Evolutionary conservation across 2,113 vertebrate species (phyloP), one percentile per base, ranked within the genome.

Genomic region (Siniperca chuatsi): DNA sequence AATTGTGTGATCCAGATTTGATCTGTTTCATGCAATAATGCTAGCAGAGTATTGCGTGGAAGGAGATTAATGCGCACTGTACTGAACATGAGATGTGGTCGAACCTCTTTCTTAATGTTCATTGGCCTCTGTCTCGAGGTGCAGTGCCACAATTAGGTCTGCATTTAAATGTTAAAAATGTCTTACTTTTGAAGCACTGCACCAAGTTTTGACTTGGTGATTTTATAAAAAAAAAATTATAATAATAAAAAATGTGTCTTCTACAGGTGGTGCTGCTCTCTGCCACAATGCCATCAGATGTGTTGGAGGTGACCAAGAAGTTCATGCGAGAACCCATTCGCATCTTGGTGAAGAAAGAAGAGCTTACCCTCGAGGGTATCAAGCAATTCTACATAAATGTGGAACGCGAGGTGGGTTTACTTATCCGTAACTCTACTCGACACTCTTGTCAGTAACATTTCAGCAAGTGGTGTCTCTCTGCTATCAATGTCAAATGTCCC

Each of bases 301-400:
- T 99, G 86, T 94, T 99, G 95, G 98, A 99, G 92, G 98, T 99
- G 92, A 99, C 98, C 84, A 99, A 98, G 93, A 99, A 99, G 89
- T 99, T 99, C 86, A 99, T 99, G 98, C 96, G 98, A 81, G 98
- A 99, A 70, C 98, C 98, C 23, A 96, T 99, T 92, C 97, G 98
- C 87, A 99, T 99, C 91, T 82, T 99, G 90, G 98, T 99, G 91
- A 99, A 99, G 90, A 99, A 99, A 81, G 98, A 99, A 90, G 98
- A 99, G 91, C 97, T 99, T 87, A 99, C 98, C 85, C 96, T 99
- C 25, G 98, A 99, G 97, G 98, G 98, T 94, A 99, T 99, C 94
- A 99, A 99, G 94, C 98, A 99, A 20, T 99, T 99, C 95, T 99
- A 99, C 94, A 99, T 99, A 74, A 99, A 99, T 79, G 98, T 99